These are phyloP conservation scores for Stichopus horrens DNA, from an alignment of 53 echinoderm and acorn worm genomes.

Conservation along the genomic window DNA sequence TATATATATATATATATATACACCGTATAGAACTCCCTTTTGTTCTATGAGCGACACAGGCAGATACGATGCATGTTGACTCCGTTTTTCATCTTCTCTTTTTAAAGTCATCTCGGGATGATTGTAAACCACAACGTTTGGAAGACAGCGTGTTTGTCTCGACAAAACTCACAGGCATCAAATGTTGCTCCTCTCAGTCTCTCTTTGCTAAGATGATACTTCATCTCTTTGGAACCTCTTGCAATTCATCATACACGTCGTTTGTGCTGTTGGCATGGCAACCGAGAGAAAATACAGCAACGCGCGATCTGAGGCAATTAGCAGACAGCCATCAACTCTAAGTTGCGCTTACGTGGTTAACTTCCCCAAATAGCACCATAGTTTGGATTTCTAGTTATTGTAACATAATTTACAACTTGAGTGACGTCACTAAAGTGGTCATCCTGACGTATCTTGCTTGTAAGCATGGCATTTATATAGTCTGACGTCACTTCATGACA, in stretches of 20 bases:
- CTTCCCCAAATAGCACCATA: slow-evolving; percentile 12
- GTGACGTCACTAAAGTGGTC: slow-evolving; percentile 42
- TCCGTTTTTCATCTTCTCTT: not conserved
- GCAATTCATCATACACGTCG: slow-evolving; percentile 27
- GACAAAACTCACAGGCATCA: not conserved
- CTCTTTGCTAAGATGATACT: not conserved
- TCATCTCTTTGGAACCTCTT: not conserved
- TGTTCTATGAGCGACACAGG: too few species aligned
- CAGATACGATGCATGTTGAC: too few species aligned
- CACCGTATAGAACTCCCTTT: too few species aligned
- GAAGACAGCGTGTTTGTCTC: not conserved
- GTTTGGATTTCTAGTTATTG: slow-evolving; percentile 20
- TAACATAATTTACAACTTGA: slow-evolving; percentile 39
- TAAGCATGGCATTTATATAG: not conserved
- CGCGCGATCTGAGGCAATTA: slow-evolving; percentile 3
- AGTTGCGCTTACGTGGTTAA: slow-evolving; percentile 6
- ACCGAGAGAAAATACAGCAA: not conserved
- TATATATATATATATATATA: too few species aligned
- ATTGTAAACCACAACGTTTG: not conserved
- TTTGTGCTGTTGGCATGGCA: not conserved
- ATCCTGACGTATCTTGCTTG: slow-evolving; percentile 32
- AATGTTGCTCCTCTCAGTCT: too few species aligned
- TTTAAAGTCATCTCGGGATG: not conserved
- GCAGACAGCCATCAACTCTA: not conserved
- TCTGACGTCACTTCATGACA: slow-evolving; percentile 2